A percentile compares a stretch with the other conserved stretches of the same genome.
phyloP scores from a whole-genome alignment of 2,113 vertebrate genomes.

The Microcebus ravelobensis region DNA sequence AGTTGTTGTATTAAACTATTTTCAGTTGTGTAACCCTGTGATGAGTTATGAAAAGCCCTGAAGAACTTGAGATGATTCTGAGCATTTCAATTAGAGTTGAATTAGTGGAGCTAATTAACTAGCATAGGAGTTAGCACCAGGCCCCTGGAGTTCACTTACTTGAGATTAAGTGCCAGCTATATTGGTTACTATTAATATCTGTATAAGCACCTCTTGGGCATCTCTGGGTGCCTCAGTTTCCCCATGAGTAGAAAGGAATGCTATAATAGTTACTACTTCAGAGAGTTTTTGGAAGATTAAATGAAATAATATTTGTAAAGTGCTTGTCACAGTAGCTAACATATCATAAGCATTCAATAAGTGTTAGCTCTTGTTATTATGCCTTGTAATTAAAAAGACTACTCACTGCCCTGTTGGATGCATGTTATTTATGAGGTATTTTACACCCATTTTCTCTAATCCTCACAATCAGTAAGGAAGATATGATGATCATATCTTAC shows the following conservation, averaged over 20 bases:
- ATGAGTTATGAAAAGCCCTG: conserved; percentile 58
- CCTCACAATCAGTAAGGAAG: not conserved
- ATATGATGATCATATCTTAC: not conserved
- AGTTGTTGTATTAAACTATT: conserved; percentile 66
- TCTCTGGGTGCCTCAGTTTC: conserved; percentile 19
- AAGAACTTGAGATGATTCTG: conserved; percentile 27
- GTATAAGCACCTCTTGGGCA: not conserved
- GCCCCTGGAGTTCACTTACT: not conserved
- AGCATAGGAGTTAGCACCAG: not conserved
- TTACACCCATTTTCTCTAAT: not conserved
- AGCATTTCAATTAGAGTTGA: not conserved
- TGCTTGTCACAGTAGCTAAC: not conserved
- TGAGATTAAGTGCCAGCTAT: not conserved
- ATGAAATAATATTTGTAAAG: not conserved
- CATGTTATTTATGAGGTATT: not conserved
- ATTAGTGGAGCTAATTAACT: not conserved
- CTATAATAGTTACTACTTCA: not conserved
- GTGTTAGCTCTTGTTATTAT: not conserved
- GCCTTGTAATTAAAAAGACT: not conserved
- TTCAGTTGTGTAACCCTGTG: conserved; percentile 66
- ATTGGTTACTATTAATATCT: not conserved
- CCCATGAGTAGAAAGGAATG: not conserved
- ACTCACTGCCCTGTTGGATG: not conserved
- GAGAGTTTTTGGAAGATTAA: conserved; percentile 19
- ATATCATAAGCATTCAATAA: not conserved